A percentile compares a stretch with the other conserved stretches of the same genome.
Conservation (phyloP, 2,888 invertebrate genomes). For the Brassicogethes aeneus region DNA sequence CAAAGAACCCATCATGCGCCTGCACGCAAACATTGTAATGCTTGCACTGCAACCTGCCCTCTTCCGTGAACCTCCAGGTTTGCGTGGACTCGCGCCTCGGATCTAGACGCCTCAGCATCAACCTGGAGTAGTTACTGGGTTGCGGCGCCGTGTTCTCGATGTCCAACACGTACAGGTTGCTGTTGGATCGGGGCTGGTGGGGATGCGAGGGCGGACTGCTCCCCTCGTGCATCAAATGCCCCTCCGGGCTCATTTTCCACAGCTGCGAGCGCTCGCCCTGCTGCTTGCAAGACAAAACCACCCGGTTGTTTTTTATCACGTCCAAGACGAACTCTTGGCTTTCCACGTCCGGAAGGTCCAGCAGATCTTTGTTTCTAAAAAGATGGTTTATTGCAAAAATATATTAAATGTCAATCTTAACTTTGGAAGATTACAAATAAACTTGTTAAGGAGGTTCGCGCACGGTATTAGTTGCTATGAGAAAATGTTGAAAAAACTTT, state of each 20-base stretch:
- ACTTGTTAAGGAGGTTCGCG: too few relatives aligned
- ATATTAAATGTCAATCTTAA: slow-evolving; percentile 5
- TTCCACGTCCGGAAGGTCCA: slow-evolving; percentile 49
- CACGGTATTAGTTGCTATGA: too few relatives aligned
- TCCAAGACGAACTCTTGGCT: slow-evolving; percentile 75
- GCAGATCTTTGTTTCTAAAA: slow-evolving; percentile 21
- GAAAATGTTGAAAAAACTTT: too few relatives aligned
- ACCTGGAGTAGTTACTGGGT: slow-evolving; percentile 64
- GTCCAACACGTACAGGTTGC: slow-evolving; percentile 70
- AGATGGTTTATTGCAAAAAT: slow-evolving; percentile 2
- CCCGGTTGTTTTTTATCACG: slow-evolving; percentile 55
- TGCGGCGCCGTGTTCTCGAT: slow-evolving; percentile 71
- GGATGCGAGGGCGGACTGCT: slow-evolving; percentile 54
- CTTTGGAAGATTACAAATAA: too few relatives aligned
- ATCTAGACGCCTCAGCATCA: slow-evolving; percentile 78
- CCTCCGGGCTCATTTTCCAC: slow-evolving; percentile 88
- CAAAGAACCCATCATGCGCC: slow-evolving; percentile 54
- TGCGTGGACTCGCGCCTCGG: slow-evolving; percentile 79
- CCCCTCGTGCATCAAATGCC: slow-evolving; percentile 91
- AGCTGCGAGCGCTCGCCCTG: slow-evolving; percentile 71
- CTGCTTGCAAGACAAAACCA: slow-evolving; percentile 64
- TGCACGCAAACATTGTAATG: slow-evolving; percentile 87
- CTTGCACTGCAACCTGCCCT: slow-evolving; percentile 78
- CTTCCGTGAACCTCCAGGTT: slow-evolving; percentile 81
- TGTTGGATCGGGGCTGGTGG: slow-evolving; percentile 29